These are phyloP conservation scores for Habrosyne pyritoides DNA, from an alignment of 2,888 invertebrate species.

Conservation along the genomic window DNA sequence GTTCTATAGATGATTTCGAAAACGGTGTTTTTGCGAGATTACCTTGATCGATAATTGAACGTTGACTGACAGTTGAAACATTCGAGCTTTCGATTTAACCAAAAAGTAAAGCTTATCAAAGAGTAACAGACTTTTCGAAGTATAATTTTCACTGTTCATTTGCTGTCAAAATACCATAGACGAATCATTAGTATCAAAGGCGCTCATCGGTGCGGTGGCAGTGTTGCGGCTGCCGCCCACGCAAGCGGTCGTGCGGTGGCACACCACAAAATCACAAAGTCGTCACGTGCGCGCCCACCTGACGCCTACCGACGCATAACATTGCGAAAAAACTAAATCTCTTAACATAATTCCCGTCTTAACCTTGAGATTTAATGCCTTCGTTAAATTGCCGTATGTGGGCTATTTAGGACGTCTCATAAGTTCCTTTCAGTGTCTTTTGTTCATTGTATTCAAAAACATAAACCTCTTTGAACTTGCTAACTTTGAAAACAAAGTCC, in stretches of 20 bases:
- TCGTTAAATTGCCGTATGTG: slow-evolving; percentile 72
- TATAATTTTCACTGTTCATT: slow-evolving; percentile 16
- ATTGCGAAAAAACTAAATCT: slow-evolving; percentile 80
- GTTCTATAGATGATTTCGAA: slow-evolving; percentile 38
- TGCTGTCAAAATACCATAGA: slow-evolving; percentile 41
- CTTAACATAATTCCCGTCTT: slow-evolving; percentile 63
- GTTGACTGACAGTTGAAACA: slow-evolving; percentile 40
- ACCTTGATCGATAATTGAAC: slow-evolving; percentile 43
- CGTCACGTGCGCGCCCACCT: slow-evolving; percentile 80
- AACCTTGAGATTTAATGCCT: slow-evolving; percentile 80
- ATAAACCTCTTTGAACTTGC: slow-evolving; percentile 25
- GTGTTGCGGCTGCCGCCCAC: slow-evolving; percentile 71
- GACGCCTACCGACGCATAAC: slow-evolving; percentile 74
- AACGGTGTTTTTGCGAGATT: slow-evolving; percentile 43
- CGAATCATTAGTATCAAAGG: slow-evolving; percentile 41
- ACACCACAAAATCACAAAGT: slow-evolving; percentile 53
- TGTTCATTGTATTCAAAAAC: slow-evolving; percentile 63
- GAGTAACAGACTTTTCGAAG: background rate
- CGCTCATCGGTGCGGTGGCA: slow-evolving; percentile 45
- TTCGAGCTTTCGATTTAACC: slow-evolving; percentile 13
- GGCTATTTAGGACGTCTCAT: slow-evolving; percentile 60
- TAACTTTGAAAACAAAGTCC: slow-evolving; percentile 2
- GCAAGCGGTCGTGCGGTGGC: slow-evolving; percentile 64
- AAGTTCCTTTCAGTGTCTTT: slow-evolving; percentile 58
- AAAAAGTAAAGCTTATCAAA: background rate